Percentiles rank a stretch among this genome's conserved stretches.
These are phyloP conservation scores for Chamaetylas fuelleborni DNA, from an alignment of 2,113 vertebrate genomes.

Conservation along the genomic window DNA sequence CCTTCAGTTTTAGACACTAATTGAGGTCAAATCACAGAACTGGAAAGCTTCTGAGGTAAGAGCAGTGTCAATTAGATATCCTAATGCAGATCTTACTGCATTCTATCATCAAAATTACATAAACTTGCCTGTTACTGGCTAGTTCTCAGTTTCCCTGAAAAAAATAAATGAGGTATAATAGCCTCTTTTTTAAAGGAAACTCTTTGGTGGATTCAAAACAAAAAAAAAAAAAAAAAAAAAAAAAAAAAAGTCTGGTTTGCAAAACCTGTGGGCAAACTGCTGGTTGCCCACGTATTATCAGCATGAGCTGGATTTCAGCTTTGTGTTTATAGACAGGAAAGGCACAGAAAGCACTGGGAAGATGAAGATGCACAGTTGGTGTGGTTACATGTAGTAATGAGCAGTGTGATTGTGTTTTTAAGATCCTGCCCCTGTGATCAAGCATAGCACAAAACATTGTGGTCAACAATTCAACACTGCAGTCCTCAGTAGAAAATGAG, in stretches of 20 bases:
- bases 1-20: neutral
- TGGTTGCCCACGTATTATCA: neutral
- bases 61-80: neutral
- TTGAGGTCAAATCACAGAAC: neutral
- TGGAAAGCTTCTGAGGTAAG: neutral
- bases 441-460: neutral
- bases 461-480: neutral
- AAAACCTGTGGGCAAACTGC: neutral
- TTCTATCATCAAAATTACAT: neutral
- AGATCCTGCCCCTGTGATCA: neutral
- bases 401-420: neutral
- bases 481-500: neutral
- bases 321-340: neutral
- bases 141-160: neutral
- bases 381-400: neutral
- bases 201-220: neutral
- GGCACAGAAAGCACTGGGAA: neutral
- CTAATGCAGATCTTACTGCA: neutral
- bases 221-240: too few species aligned
- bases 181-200: neutral
- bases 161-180: neutral
- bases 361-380: neutral
- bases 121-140: neutral
- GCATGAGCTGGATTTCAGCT: neutral
- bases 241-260: neutral